These are phyloP conservation scores for Pardosa pseudoannulata DNA, from an alignment of 2,888 invertebrate species.

Conservation along the genomic window DNA sequence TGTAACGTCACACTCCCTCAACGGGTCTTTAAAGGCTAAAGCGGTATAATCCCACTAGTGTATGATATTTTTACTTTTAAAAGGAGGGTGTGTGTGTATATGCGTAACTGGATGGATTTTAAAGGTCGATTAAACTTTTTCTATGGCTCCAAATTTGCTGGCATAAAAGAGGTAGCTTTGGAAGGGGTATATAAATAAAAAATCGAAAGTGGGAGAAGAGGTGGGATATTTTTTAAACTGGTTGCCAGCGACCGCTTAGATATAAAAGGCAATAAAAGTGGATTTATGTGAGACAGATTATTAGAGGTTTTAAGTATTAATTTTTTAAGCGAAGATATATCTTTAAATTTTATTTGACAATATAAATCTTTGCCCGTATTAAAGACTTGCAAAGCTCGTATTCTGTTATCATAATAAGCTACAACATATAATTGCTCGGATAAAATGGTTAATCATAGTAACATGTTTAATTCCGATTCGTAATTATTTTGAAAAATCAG, in stretches of 20 bases:
- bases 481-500: no score
- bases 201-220: not conserved
- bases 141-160: not conserved
- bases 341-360: no score
- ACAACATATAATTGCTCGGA: no score
- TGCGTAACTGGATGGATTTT: not conserved
- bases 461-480: no score
- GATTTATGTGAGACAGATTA: not conserved
- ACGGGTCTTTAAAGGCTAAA: not conserved
- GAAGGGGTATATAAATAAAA: not conserved
- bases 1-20: not conserved
- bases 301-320: no score
- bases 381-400: no score
- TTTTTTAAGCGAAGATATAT: not conserved
- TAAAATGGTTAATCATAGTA: no score
- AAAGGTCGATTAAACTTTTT: constrained; percentile 3
- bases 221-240: no score
- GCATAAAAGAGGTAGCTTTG: not conserved
- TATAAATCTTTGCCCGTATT: no score
- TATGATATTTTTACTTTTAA: not conserved
- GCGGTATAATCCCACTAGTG: not conserved
- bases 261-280: not conserved
- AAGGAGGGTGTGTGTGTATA: not conserved
- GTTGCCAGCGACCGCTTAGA: no score
- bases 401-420: no score